Evolutionary conservation across 2,888 invertebrate species (phyloP).

Genomic region (Limnephilus rhombicus): DNA sequence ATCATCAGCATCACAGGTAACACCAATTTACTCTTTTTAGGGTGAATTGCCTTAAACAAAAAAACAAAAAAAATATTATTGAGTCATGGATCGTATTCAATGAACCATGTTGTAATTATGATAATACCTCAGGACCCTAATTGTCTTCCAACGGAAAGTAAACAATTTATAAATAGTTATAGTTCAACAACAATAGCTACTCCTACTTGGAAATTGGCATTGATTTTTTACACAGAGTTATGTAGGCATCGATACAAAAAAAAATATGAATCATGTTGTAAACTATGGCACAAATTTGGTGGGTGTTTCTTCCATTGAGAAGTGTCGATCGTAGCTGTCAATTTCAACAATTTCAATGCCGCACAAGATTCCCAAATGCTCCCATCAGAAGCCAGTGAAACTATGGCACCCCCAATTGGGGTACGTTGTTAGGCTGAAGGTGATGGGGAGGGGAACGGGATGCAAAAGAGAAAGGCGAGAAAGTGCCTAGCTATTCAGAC

Average conservation of each 20-base stretch:
- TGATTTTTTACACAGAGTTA: neutral
- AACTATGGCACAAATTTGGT: neutral
- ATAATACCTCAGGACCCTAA: neutral
- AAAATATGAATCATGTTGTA: neutral
- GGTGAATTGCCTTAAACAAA: too few relatives aligned
- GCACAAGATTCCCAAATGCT: too few relatives aligned
- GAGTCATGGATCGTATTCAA: neutral
- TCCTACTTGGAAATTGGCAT: neutral
- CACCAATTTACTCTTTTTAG: too few relatives aligned
- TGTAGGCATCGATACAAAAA: neutral
- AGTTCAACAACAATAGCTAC: neutral
- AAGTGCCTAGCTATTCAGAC: too few relatives aligned
- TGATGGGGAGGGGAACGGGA: too few relatives aligned
- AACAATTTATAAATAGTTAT: neutral
- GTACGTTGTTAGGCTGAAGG: too few relatives aligned
- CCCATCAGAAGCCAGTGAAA: too few relatives aligned
- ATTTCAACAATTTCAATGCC: too few relatives aligned
- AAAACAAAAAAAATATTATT: too few relatives aligned
- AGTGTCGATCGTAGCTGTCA: neutral
- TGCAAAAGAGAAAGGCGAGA: too few relatives aligned
- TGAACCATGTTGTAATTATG: neutral
- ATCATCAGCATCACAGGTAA: neutral
- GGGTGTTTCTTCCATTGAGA: neutral
- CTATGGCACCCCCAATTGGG: too few relatives aligned
- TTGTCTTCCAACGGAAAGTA: neutral